Evolutionary conservation across 2,888 invertebrate species (phyloP).

Genomic region (Pammene fasciana): DNA sequence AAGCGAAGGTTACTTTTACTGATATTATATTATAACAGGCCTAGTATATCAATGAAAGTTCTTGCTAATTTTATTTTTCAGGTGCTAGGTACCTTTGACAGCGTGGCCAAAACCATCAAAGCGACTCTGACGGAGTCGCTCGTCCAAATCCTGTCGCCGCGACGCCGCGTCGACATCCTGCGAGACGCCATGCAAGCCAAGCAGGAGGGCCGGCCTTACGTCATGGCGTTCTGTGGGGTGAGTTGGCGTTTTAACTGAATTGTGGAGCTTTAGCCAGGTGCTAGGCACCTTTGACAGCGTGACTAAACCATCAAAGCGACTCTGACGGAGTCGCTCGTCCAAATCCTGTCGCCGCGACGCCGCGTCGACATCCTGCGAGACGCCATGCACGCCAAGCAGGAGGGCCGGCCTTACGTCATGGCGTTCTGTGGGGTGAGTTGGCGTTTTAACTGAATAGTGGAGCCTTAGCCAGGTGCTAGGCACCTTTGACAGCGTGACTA

Average conservation of each 20-base stretch:
- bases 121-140: constrained; percentile 94
- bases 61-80: constrained; percentile 46
- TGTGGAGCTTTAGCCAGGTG: constrained; percentile 70
- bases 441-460: constrained; percentile 29
- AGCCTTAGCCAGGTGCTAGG: constrained; percentile 86
- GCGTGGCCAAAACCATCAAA: constrained; percentile 94
- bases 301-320: constrained; percentile 93
- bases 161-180: constrained; percentile 96
- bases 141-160: constrained; percentile 96
- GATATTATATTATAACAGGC: no score
- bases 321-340: constrained; percentile 94
- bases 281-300: constrained; percentile 98
- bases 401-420: constrained; percentile 95
- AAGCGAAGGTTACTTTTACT: constrained; percentile 87
- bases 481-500: constrained; percentile 96
- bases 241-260: no score
- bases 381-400: constrained; percentile 93
- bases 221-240: constrained; percentile 98
- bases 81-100: constrained; percentile 97
- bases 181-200: constrained; percentile 97
- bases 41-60: no score
- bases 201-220: constrained; percentile 92
- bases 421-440: constrained; percentile 94
- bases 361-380: constrained; percentile 98
- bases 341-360: constrained; percentile 96